Evolutionary conservation across 2,888 invertebrate genomes (phyloP), one percentile per base, ranked within the genome.

Genomic region (Lydus trimaculatus): DNA sequence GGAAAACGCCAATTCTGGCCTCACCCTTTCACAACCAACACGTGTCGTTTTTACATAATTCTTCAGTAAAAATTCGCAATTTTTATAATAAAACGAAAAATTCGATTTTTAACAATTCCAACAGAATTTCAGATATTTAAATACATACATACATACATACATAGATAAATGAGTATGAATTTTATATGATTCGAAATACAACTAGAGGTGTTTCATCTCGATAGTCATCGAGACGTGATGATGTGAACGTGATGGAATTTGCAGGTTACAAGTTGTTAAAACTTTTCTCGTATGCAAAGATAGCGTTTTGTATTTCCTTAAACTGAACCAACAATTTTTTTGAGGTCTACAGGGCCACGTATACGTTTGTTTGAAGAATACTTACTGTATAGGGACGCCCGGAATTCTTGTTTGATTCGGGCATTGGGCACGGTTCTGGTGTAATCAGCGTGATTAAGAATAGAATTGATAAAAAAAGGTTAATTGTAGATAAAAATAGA

Each of bases 201-300:
- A 17, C 11, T 25, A 23, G 31, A 60, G 31, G 48, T 20, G 48
- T 48, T 48, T 48, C 23, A 56, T 56, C 56, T 56, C 13, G 15
- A 56, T 31, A 31, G 31, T 15, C 31, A n/a, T n/a, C 15, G 28
- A 23, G 61, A 61, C 65, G 65, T 65, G 65, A 65, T 56, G 48
- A 61, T 61, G 61, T 61, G 70, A 70, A 67, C 72, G 72, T 72
- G 72, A 72, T 68, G 72, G 72, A 72, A 72, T 72, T 72, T 61
- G 72, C 70, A 65, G 48, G 70, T 72, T 68, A 64, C 20, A 60
- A 60, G 31, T 65, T 56, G 25, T 52, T 20, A n/a, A 25, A 61
- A 15, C 56, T 33, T 65, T 66, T 69, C 66, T 71, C 64, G 66
- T 64, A 66, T 69, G 69, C 66, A 71, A 59, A 66, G 60, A 39